Evolutionary conservation across 2,797 vertebrate genomes (phyloP), one percentile per base, ranked within the genome.

Genomic region (Borostomias antarcticus): DNA sequence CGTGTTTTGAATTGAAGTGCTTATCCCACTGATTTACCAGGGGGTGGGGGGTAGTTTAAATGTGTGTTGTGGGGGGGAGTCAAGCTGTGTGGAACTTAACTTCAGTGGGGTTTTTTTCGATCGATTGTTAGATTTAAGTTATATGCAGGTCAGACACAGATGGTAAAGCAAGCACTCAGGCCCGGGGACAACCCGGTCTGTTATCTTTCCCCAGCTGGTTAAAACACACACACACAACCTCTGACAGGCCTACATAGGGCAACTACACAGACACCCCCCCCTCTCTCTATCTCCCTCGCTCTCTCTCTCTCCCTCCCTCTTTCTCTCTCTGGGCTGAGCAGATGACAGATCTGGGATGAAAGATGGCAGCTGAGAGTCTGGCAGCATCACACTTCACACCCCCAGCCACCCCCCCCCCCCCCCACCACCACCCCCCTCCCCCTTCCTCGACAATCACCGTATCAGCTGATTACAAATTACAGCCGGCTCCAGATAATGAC

Each of bases 391-490:
- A 89, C 84, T 85, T 89, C 81, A 83, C 86, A 87, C 85, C 73
- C 79, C 68, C 81, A 73, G 80, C 73, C 77, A 62, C 86, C 3
- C 40, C 5, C 9, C 4, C 4, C 17, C 40, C 37, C 37, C 8
- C 37, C 37, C 5, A 10, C 21, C 1, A 9, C 48, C 23, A 17
- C 8, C n/a, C 17, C 1, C 19, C n/a, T 1, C 48, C 48, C 19
- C 19, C 48, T 9, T 19, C 29, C n/a, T n/a, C n/a, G n/a, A n/a
- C n/a, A n/a, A n/a, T n/a, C n/a, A n/a, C n/a, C n/a, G n/a, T 80
- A 84, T 86, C 86, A 86, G 75, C 84, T 86, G 85, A 90, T 86
- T 89, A 82, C 81, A 87, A 87, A 92, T 89, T 72, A 86, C 83
- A 86, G 76, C 66, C 26, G 64, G 77, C 86, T 82, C 81, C 75